These are phyloP conservation scores for Marmota flaviventris DNA, from an alignment of 2,113 vertebrate genomes.

Conservation along the genomic window DNA sequence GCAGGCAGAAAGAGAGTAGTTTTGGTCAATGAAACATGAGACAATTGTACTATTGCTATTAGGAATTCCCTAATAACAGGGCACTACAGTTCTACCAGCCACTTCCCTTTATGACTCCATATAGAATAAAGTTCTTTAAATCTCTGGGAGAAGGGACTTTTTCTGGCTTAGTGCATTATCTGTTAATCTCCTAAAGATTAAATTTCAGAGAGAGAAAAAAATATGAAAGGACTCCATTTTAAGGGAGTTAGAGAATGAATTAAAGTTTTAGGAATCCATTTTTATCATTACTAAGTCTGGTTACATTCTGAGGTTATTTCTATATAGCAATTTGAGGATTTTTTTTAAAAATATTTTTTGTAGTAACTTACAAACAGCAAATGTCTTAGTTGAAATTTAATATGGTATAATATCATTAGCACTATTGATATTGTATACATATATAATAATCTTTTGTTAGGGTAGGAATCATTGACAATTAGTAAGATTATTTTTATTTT, in stretches of 20 bases:
- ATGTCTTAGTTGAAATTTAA: conserved; percentile 46
- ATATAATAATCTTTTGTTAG: conserved; percentile 19
- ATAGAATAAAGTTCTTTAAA: background rate
- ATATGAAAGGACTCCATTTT: background rate
- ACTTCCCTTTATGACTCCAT: background rate
- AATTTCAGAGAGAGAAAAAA: conserved; percentile 14
- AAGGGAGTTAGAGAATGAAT: background rate
- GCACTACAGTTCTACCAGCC: background rate
- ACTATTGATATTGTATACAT: background rate
- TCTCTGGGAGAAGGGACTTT: background rate
- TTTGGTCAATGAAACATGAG: conserved; percentile 4
- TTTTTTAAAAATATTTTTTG: background rate
- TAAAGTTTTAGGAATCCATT: background rate
- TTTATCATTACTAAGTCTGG: background rate
- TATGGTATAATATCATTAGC: background rate
- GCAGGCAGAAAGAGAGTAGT: background rate
- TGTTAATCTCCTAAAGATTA: background rate
- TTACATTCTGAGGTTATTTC: conserved; percentile 35
- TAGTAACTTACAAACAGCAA: background rate
- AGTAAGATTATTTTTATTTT: conserved; percentile 43
- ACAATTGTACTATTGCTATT: background rate
- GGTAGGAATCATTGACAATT: background rate
- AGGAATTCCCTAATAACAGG: background rate
- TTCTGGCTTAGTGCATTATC: background rate
- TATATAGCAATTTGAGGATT: background rate